These are phyloP conservation scores for Ictidomys tridecemlineatus DNA, from an alignment of 2,113 vertebrate species.

Conservation along the genomic window DNA sequence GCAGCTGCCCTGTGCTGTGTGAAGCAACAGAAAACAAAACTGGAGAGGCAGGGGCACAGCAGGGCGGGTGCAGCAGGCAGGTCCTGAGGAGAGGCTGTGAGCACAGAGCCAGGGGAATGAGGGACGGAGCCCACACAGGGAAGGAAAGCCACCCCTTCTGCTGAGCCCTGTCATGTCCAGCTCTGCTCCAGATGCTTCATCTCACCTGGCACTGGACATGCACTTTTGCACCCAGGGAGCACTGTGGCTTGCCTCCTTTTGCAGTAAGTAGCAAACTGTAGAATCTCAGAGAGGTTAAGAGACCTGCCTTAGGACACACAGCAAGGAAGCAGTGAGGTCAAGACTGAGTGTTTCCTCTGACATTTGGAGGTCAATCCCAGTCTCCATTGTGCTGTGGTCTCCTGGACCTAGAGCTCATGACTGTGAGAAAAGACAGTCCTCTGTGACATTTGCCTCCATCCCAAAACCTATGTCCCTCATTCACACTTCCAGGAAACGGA, in stretches of 20 bases:
- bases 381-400: not conserved
- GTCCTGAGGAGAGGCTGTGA: not conserved
- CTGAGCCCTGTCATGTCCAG: fast-evolving
- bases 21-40: not conserved
- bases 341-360: not conserved
- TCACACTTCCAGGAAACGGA: not conserved
- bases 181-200: too few relatives aligned
- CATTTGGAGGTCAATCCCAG: not conserved
- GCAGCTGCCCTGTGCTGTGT: not conserved
- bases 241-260: not conserved
- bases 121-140: not conserved
- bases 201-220: not conserved
- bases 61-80: too few relatives aligned
- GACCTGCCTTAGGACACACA: not conserved
- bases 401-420: not conserved
- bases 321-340: not conserved
- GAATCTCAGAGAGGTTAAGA: not conserved
- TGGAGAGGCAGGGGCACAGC: not conserved
- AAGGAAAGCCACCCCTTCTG: not conserved
- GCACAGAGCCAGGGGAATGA: not conserved
- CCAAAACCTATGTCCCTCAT: not conserved
- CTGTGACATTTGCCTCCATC: not conserved
- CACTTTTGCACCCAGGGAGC: not conserved
- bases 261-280: too few relatives aligned
- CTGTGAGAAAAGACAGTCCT: not conserved